Conservation (phyloP, 1,140 invertebrate genomes). For the Anastrepha ludens region DNA sequence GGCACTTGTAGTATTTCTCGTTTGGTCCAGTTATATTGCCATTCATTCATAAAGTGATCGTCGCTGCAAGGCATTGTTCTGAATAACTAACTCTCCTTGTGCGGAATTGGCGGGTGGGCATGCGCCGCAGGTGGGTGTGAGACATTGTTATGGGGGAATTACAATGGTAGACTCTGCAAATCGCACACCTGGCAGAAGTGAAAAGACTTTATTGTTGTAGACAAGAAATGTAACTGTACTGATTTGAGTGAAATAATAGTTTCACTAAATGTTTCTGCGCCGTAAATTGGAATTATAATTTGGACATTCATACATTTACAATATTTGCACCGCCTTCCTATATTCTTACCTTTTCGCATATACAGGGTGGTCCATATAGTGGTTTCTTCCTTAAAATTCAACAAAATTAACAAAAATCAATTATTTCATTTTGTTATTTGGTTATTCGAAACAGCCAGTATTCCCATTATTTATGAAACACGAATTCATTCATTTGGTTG, state of each 20-base stretch:
- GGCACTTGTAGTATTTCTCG: not conserved
- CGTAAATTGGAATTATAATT: too few relatives aligned
- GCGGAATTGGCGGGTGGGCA: not conserved
- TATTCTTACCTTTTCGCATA: too few relatives aligned
- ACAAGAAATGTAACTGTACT: slow-evolving; percentile 20
- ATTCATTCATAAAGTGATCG: slow-evolving; percentile 46
- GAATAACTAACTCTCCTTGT: not conserved
- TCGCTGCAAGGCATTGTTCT: not conserved
- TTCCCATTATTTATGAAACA: too few relatives aligned
- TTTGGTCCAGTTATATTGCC: not conserved
- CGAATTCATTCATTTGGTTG: too few relatives aligned
- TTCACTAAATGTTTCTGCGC: not conserved
- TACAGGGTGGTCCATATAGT: too few relatives aligned
- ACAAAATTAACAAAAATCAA: too few relatives aligned
- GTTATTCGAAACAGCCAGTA: too few relatives aligned
- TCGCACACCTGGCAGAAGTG: slow-evolving; percentile 40
- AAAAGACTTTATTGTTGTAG: not conserved
- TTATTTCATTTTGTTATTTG: too few relatives aligned
- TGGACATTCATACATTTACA: too few relatives aligned
- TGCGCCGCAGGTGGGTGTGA: slow-evolving; percentile 43
- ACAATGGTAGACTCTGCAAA: not conserved
- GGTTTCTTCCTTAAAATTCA: too few relatives aligned
- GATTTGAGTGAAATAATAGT: not conserved
- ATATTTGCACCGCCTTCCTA: too few relatives aligned
- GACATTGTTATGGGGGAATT: not conserved